Evolutionary conservation across 2,888 invertebrate genomes (phyloP).

Genomic region (Drosophila robusta): DNA sequence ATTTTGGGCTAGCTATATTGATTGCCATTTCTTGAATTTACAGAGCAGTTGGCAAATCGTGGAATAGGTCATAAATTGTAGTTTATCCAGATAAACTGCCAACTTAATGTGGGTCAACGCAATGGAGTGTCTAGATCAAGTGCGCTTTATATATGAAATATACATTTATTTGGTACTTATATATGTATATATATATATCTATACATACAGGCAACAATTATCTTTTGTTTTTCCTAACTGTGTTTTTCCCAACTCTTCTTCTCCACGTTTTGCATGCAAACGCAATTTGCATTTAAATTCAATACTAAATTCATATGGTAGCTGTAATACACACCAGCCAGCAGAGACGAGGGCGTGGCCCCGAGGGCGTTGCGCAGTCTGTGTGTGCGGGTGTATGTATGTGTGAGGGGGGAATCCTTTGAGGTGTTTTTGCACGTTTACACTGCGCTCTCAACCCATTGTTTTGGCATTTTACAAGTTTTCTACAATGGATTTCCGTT

Average conservation of each 20-base stretch:
- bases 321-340: constrained; percentile 70
- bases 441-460: constrained; percentile 51
- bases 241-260: constrained; percentile 53
- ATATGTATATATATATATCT: not conserved
- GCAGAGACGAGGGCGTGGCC: constrained; percentile 37
- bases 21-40: constrained; percentile 1
- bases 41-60: constrained; percentile 10
- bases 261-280: constrained; percentile 73
- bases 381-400: constrained; percentile 9
- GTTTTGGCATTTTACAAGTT: constrained; percentile 79
- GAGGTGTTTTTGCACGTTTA: constrained; percentile 51
- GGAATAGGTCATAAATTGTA: constrained; percentile 23
- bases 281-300: constrained; percentile 82
- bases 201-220: not conserved
- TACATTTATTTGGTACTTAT: not conserved
- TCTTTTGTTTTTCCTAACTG: constrained; percentile 29
- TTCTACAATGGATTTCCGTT: constrained; percentile 78
- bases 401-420: constrained; percentile 38
- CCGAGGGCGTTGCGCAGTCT: constrained; percentile 38
- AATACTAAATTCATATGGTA: constrained; percentile 81
- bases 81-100: constrained; percentile 11
- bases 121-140: constrained; percentile 18
- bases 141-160: not conserved
- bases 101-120: constrained; percentile 37
- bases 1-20: constrained; percentile 1